phyloP scores from a whole-genome alignment of 2,888 invertebrate species.

The Diaphora mendica region DNA sequence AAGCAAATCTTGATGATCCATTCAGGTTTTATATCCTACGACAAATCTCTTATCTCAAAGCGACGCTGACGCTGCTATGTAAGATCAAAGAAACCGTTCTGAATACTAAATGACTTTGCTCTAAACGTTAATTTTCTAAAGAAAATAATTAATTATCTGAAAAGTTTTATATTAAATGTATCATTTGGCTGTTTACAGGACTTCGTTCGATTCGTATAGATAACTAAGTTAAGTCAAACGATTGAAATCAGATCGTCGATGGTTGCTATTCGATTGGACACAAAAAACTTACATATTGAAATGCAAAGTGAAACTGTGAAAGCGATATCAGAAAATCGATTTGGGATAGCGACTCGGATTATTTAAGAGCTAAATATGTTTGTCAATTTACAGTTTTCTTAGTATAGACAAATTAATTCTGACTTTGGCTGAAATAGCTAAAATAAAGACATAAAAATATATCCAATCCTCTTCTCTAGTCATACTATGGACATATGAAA shows the following conservation, averaged over 20 bases:
- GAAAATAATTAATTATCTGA: slow-evolving; percentile 3
- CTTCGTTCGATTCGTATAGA: neutral
- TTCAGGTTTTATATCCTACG: slow-evolving; percentile 27
- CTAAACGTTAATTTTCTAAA: slow-evolving; percentile 21
- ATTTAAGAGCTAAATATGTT: neutral
- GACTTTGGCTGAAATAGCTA: neutral
- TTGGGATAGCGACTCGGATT: neutral
- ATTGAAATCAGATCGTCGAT: neutral
- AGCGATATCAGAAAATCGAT: neutral
- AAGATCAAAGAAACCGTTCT: slow-evolving; percentile 27
- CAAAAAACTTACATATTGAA: neutral
- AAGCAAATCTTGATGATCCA: neutral
- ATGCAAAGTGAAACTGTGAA: neutral
- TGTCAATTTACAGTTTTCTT: neutral
- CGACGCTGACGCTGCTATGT: slow-evolving; percentile 20
- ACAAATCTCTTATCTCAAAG: slow-evolving; percentile 34
- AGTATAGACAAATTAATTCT: neutral
- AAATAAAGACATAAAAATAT: neutral
- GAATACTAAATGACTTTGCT: slow-evolving; percentile 37
- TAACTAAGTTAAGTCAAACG: neutral
- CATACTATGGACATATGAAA: neutral
- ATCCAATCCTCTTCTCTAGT: neutral
- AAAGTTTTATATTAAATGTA: neutral
- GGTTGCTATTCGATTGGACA: neutral
- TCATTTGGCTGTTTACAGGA: neutral